Conservation (phyloP, 2,888 invertebrate genomes). For the Microctonus aethiopoides region DNA sequence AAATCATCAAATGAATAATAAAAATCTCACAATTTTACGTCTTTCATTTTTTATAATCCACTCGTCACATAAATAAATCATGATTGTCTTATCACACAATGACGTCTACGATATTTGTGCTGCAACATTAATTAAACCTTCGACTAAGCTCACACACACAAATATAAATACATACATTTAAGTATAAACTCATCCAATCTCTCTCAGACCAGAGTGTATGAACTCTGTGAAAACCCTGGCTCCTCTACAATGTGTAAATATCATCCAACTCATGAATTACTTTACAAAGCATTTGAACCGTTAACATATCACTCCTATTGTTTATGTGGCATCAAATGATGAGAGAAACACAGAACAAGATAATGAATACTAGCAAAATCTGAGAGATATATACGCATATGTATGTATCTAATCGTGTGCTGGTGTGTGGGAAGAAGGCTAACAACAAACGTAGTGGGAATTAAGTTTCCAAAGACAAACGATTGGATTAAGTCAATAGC, state of each 20-base stretch:
- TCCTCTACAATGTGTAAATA: constrained; percentile 21
- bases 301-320: constrained; percentile 15
- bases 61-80: constrained; percentile 2
- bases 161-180: neutral
- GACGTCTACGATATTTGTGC: constrained; percentile 38
- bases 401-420: no score
- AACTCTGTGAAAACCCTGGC: neutral
- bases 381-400: no score
- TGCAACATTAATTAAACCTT: constrained; percentile 49
- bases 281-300: constrained; percentile 8
- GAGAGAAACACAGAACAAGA: no score
- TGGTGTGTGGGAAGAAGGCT: no score
- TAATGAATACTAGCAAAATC: no score
- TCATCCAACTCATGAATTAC: constrained; percentile 18
- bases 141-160: constrained; percentile 2
- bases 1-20: no score
- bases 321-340: neutral
- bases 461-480: neutral
- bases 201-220: constrained; percentile 9
- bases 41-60: constrained; percentile 12
- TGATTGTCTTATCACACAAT: neutral
- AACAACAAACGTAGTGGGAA: neutral
- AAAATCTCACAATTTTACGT: no score
- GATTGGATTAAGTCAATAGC: neutral
- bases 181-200: neutral